These are phyloP conservation scores for Lagopus muta DNA, from an alignment of 2,113 vertebrate species.

Conservation along the genomic window DNA sequence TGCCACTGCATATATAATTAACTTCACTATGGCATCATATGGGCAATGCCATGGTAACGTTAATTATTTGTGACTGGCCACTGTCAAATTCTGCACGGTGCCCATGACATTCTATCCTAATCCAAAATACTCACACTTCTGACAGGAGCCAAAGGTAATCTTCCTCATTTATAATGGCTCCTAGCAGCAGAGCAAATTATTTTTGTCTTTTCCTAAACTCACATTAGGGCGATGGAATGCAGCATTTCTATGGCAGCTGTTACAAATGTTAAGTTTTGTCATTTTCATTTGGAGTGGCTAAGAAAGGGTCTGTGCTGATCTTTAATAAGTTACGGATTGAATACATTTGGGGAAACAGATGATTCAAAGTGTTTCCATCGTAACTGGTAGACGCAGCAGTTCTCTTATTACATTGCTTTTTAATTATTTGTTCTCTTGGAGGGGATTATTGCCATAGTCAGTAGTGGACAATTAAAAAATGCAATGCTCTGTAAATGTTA, in stretches of 20 bases:
- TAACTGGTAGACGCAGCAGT: not conserved
- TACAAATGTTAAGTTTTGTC: not conserved
- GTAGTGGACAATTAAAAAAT: not conserved
- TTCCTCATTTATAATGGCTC: slow-evolving; percentile 6
- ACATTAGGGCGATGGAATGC: not conserved
- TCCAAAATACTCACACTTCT: not conserved
- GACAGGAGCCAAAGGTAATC: slow-evolving; percentile 22
- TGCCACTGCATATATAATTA: slow-evolving; percentile 36
- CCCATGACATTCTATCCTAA: not conserved
- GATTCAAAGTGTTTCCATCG: slow-evolving; percentile 33
- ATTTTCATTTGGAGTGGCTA: not conserved
- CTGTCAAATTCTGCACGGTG: not conserved
- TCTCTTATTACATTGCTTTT: not conserved
- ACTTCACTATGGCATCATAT: not conserved
- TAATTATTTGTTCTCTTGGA: slow-evolving; percentile 6
- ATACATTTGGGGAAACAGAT: slow-evolving; percentile 23
- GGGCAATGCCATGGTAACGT: slow-evolving; percentile 29
- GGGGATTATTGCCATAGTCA: not conserved
- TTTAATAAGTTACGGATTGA: slow-evolving; percentile 32
- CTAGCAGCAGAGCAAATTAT: not conserved
- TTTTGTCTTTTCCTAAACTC: not conserved
- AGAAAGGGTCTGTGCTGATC: not conserved
- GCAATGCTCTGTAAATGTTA: not conserved
- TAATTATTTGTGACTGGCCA: slow-evolving; percentile 49
- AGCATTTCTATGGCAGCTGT: not conserved